Conservation (phyloP, 1,140 invertebrate genomes). For the Dufourea novaeangliae region DNA sequence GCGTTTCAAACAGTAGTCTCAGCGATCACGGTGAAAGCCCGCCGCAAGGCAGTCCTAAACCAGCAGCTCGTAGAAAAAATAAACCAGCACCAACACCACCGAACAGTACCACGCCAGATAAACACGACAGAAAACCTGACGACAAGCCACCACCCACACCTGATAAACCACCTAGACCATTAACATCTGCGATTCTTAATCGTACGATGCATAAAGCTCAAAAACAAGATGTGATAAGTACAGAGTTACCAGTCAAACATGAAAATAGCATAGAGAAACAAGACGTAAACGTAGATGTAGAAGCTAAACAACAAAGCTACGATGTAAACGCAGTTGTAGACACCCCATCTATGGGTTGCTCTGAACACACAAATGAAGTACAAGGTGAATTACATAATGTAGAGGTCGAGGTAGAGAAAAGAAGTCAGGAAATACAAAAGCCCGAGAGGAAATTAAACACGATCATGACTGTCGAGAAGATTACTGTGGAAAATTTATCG, state of each 20-base stretch:
- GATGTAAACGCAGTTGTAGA: conserved; percentile 45
- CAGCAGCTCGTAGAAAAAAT: conserved; percentile 86
- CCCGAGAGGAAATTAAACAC: conserved; percentile 40
- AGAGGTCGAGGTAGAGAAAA: conserved; percentile 55
- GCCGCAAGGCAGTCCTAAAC: conserved; percentile 87
- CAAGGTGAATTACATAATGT: conserved; percentile 41
- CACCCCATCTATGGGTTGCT: conserved; percentile 11
- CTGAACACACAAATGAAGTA: conserved; percentile 31
- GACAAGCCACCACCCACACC: conserved; percentile 81
- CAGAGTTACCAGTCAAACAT: conserved; percentile 61
- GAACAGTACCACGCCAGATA: conserved; percentile 75
- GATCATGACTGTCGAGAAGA: conserved; percentile 36
- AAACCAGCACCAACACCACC: conserved; percentile 87
- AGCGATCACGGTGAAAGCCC: conserved; percentile 85
- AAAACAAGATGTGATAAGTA: conserved; percentile 73
- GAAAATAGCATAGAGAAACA: conserved; percentile 55
- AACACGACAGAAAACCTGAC: conserved; percentile 73
- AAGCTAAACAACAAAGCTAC: conserved; percentile 32
- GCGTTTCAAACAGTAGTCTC: conserved; percentile 86
- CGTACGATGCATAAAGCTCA: conserved; percentile 72
- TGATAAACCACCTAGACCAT: conserved; percentile 83
- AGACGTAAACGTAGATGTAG: conserved; percentile 48
- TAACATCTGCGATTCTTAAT: conserved; percentile 75
- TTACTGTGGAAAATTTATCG: conserved; percentile 12
- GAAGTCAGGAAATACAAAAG: conserved; percentile 52